Evolutionary conservation across 2,797 vertebrate species (phyloP), one percentile per base, ranked within the genome.

Genomic region (Takifugu ocellatus): DNA sequence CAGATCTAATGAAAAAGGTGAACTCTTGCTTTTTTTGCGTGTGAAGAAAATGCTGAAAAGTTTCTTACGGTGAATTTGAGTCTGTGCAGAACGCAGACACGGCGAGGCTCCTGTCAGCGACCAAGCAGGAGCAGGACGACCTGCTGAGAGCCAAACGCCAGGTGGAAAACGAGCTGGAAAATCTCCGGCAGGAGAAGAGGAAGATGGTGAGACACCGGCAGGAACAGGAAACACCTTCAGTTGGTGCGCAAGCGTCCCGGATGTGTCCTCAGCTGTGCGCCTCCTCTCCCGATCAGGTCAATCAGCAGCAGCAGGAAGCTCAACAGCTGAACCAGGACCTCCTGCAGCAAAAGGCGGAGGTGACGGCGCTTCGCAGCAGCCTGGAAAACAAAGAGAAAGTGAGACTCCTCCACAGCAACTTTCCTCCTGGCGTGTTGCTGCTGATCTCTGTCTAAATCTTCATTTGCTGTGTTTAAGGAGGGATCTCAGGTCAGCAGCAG

Each of bases 1-100:
- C 97, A 0, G 94, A 94, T 57, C 85, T 99, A 14, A 92, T 98
- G 85, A 93, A 93, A 63, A 98, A 95, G 95, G 97, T 97, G 75
- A 56, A 3, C 11, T 3, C 36, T 5, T 39, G 12, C 2, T 14
- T 14, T 14, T 14, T 39, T 10, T 39, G 36, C 4, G 9, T 10
- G 36, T 12, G 11, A 39, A 12, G 36, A 39, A 39, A 39, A 14
- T 29, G 36, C 36, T 39, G 5, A 14, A 39, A 3, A 1, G 3
- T 39, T 39, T 39, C 36, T 39, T 51, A 15, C 57, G 48, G 10
- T 49, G 24, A 3, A 7, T 25, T 44, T 27, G 36, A 29, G 2
- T 55, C 48, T 67, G n/a, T 72, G 56, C 74, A 90, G 88, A 89
- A 84, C 3, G 52, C 85, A 21, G 87, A 89, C 0, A 87, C 84